Conservation (phyloP, 1,140 invertebrate species). For the Condylostylus longicornis region DNA sequence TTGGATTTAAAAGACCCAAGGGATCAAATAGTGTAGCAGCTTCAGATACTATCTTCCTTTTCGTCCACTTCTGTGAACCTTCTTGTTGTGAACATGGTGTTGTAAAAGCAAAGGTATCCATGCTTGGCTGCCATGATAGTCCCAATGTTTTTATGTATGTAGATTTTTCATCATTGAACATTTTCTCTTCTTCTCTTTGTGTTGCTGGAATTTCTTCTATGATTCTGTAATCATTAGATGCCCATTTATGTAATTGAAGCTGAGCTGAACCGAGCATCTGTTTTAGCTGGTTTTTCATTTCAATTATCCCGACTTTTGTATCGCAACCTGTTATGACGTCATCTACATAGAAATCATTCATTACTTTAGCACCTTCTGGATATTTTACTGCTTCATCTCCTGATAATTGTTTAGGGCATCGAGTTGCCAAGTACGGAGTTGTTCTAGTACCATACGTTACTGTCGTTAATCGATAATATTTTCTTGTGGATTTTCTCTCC, state of each 20-base stretch:
- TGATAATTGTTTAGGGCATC: slow-evolving; percentile 17
- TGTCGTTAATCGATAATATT: slow-evolving; percentile 23
- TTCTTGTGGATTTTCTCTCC: slow-evolving; percentile 16
- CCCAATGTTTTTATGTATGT: no score
- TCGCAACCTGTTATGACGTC: slow-evolving; percentile 19
- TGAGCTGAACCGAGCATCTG: slow-evolving; percentile 12
- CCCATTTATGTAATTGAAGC: slow-evolving; percentile 22
- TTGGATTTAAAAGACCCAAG: slow-evolving; percentile 24
- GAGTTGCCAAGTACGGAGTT: slow-evolving; percentile 20
- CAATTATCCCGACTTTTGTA: slow-evolving; percentile 9
- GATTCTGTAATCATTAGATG: no score
- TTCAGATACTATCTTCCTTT: slow-evolving; percentile 17
- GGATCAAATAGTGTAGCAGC: slow-evolving; percentile 25
- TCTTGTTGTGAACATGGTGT: not conserved
- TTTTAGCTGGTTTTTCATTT: slow-evolving; percentile 14
- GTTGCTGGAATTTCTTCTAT: no score
- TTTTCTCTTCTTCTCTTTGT: no score
- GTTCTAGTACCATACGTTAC: slow-evolving; percentile 30
- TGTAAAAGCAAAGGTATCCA: no score
- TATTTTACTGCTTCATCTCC: slow-evolving; percentile 14
- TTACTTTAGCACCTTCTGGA: slow-evolving; percentile 14
- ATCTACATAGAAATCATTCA: slow-evolving; percentile 29
- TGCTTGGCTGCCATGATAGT: no score
- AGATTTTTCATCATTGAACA: no score
- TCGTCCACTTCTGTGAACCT: no score